phyloP scores from a whole-genome alignment of 2,888 invertebrate species.

The Lamellibrachia columna region DNA sequence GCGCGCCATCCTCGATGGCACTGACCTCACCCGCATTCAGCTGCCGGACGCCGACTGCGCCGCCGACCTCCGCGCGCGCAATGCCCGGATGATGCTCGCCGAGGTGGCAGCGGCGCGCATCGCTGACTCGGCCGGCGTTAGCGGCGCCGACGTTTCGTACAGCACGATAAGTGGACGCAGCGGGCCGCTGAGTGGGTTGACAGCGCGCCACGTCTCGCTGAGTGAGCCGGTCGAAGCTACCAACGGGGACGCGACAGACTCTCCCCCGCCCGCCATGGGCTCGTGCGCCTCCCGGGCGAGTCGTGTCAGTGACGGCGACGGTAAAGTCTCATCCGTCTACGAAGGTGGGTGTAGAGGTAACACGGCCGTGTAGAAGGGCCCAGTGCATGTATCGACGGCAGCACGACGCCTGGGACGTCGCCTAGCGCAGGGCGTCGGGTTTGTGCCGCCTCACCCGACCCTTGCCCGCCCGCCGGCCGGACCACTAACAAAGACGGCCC shows the following conservation, averaged over 20 bases:
- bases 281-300: neutral
- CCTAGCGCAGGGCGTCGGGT: neutral
- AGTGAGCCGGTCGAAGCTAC: neutral
- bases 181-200: neutral
- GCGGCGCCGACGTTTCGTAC: neutral
- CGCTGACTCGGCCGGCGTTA: neutral
- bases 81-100: neutral
- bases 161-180: neutral
- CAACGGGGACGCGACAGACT: neutral
- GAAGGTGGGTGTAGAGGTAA: neutral
- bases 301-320: neutral
- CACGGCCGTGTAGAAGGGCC: neutral
- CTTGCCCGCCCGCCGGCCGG: neutral
- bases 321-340: slow-evolving; percentile 3
- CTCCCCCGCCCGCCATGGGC: neutral
- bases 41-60: slow-evolving; percentile 3
- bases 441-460: neutral
- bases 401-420: neutral
- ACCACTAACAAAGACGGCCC: neutral
- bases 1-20: neutral
- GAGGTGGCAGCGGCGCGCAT: neutral
- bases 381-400: neutral
- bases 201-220: neutral
- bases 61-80: neutral
- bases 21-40: neutral